Conservation (phyloP, 1,140 invertebrate species). For the Pseudachorutes palmiensis region DNA sequence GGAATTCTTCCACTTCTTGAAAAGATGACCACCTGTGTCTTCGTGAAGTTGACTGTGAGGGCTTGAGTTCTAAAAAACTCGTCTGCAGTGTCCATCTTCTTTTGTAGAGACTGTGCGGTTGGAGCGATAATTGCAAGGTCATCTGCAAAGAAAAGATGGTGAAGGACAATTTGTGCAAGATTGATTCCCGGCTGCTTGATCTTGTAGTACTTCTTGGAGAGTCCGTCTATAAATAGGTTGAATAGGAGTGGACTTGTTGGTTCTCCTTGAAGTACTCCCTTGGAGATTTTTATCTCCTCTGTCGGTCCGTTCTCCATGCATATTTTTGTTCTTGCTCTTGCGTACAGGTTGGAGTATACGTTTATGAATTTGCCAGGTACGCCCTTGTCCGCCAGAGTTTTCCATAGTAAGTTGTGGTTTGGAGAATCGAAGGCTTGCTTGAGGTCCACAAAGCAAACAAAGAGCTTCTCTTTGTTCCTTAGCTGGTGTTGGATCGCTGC, state of each 20-base stretch:
- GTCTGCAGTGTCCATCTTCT: background rate
- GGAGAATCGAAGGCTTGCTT: slow-evolving; percentile 37
- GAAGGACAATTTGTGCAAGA: background rate
- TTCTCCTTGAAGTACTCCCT: slow-evolving; percentile 37
- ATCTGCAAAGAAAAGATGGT: background rate
- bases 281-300: slow-evolving; percentile 17
- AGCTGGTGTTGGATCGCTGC: slow-evolving; percentile 23
- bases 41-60: background rate
- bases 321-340: slow-evolving; percentile 22
- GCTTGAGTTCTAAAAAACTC: background rate
- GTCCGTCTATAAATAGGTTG: background rate
- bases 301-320: slow-evolving; percentile 7
- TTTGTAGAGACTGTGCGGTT: background rate
- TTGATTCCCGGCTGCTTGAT: background rate
- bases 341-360: slow-evolving; percentile 30
- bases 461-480: slow-evolving; percentile 22
- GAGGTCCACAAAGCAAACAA: slow-evolving; percentile 35
- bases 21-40: background rate
- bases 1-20: background rate
- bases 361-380: slow-evolving; percentile 35
- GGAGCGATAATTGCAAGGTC: background rate
- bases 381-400: slow-evolving; percentile 31
- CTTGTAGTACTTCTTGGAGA: background rate
- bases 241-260: background rate
- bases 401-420: slow-evolving; percentile 31